These are phyloP conservation scores for Condylostylus longicornis DNA, from an alignment of 1,140 invertebrate species.

Conservation along the genomic window DNA sequence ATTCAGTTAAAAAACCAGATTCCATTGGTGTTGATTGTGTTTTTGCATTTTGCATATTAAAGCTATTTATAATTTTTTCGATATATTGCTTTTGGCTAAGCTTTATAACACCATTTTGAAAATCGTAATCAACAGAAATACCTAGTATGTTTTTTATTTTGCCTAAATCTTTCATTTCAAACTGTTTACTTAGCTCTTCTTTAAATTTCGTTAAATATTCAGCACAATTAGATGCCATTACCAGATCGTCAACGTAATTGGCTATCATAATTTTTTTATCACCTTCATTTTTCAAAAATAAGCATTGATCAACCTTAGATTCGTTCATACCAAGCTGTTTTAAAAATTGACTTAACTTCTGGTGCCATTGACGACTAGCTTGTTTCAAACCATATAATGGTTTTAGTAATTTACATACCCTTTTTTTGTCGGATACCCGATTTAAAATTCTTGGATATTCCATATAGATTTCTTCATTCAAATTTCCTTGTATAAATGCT, in stretches of 20 bases:
- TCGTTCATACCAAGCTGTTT: constrained; percentile 19
- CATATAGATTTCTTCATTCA: constrained; percentile 29
- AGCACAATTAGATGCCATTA: constrained; percentile 18
- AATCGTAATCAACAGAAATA: too few relatives aligned
- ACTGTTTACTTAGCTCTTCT: constrained; percentile 12
- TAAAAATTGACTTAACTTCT: constrained; percentile 15
- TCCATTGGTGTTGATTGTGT: too few relatives aligned
- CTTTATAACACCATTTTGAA: too few relatives aligned
- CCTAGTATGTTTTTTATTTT: too few relatives aligned
- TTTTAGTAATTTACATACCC: constrained; percentile 10
- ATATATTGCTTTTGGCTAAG: too few relatives aligned
- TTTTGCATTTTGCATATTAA: too few relatives aligned
- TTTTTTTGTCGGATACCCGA: constrained; percentile 1
- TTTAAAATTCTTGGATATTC: constrained; percentile 21
- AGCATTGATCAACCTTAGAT: constrained; percentile 22
- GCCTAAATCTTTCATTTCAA: constrained; percentile 13
- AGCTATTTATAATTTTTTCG: too few relatives aligned
- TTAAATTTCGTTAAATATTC: constrained; percentile 12
- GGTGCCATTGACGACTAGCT: constrained; percentile 15
- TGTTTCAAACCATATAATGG: constrained; percentile 19
- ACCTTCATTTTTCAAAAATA: constrained; percentile 15
- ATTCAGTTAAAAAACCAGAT: too few relatives aligned
- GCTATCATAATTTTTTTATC: constrained; percentile 15
- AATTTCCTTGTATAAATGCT: constrained; percentile 26
- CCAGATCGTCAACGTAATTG: constrained; percentile 31